Evolutionary conservation across 2,797 vertebrate genomes (phyloP), one percentile per base, ranked within the genome.

Genomic region (Dermochelys coriacea): DNA sequence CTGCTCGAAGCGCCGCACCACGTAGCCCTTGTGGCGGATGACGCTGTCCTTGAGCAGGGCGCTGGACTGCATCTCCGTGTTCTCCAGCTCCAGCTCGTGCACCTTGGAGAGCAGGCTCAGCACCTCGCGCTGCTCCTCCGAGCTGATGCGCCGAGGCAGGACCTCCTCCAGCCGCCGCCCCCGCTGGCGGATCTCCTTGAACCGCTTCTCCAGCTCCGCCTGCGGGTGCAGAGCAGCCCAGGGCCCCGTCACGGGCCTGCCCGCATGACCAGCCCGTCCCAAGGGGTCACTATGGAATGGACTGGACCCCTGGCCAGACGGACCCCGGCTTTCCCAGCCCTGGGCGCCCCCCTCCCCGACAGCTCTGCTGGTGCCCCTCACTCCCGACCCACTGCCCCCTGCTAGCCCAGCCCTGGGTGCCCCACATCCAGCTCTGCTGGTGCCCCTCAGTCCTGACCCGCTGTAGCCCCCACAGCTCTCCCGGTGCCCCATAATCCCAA

Each of bases 41-140:
- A 99, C 98, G n/a, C 98, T 99, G 96, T 99, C 99, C 84, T 99
- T 98, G 64, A 99, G 98, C 97, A 99, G 97, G 1, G 98, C 98
- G 21, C 98, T 98, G 1, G 99, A 99, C 96, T 98, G 98, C 96
- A 98, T 98, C 97, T 99, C 98, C 0, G 98, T 97, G 5, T 98
- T 98, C 96, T 98, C 98, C 41, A 99, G 98, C 98, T 99, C 99
- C 87, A 99, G 98, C 96, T 99, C 98, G 8, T 99, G 99, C 82
- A 99, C 98, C 61, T 98, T 99, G 97, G 99, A 98, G 75, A 99
- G 98, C 82, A 99, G 98, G 68, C 98, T 97, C 79, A 99, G 98
- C 55, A 99, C 98, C 97, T 99, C 99, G 2, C 98, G 98, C 96
- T 99, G 99, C 97, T 99, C 98, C 93, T 98, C 98, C 0, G 98